Base-by-base conservation (phyloP, 1,140 invertebrate species). In the Drosophila parvula region DNA sequence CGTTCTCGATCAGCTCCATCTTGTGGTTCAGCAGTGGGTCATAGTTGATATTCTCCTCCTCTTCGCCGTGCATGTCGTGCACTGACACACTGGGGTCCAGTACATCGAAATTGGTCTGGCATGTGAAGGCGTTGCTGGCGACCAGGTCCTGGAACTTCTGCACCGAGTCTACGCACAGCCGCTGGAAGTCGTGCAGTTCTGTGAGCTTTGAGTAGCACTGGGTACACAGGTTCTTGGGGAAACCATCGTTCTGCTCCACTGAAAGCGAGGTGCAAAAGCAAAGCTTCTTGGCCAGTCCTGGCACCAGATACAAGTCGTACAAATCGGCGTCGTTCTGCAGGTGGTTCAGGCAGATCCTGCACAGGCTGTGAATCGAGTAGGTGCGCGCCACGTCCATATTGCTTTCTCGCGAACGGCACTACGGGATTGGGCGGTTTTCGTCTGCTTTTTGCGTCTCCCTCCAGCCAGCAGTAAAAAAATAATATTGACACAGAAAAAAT, bases 111-210 rank as follows among this genome's bases (percentile, higher is more conserved):
- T 71, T 84, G 27, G 58, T 70, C 38, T 77, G 77, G 58, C 84
- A 89, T 30, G 74, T 71, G 16, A 90, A 90, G 28, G 64, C 74
- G 43, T 91, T 90, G 50, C 78, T 90, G 27, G 86, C 69, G 18
- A 91, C 78, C 59, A 91, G 53, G 4, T 91, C 90, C 27, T 91
- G 88, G 50, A 91, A 91, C 59, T 90, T 91, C 40, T 90, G 81
- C 7, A 90, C 84, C 1, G 90, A 91, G n/a, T 90, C 90, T 5
- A 79, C 82, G 45, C 90, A 91, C 14, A 86, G 53, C 18, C 78
- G 83, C 38, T 91, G 90, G 51, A 91, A 91, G 28, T 91, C 83
- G 11, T 91, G 88, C 74, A 91, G 65, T 45, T 91, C 90, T 36
- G 85, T 90, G 8, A 91, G 79, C 51, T 83, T 80, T 10, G 81